These are phyloP conservation scores for Aphaenogaster floridana DNA, from an alignment of 1,140 invertebrate genomes.

Conservation along the genomic window DNA sequence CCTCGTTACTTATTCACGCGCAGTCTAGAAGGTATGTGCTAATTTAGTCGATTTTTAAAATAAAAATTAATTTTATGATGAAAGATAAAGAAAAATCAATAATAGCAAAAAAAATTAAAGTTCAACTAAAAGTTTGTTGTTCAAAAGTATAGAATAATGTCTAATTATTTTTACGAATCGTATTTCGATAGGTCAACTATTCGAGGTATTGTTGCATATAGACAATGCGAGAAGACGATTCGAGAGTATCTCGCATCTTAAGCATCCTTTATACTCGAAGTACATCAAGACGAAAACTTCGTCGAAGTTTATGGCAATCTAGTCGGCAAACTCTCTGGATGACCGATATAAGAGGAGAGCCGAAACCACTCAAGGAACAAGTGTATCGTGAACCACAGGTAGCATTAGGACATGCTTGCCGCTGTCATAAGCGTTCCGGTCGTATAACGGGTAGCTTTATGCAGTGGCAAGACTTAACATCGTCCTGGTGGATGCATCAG, in stretches of 20 bases:
- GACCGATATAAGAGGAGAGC: slow-evolving; percentile 21
- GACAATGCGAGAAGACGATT: slow-evolving; percentile 20
- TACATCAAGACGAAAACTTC: slow-evolving; percentile 71
- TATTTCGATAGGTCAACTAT: not conserved
- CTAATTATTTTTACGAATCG: not conserved
- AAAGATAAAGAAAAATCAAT: not conserved
- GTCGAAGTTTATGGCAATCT: slow-evolving; percentile 62
- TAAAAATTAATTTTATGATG: slow-evolving; percentile 7
- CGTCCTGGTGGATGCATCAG: slow-evolving; percentile 24
- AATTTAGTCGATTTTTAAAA: not conserved
- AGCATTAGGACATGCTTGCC: slow-evolving; percentile 5
- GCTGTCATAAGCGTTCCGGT: slow-evolving; percentile 19
- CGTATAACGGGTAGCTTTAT: slow-evolving; percentile 27
- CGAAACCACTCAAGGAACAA: not conserved
- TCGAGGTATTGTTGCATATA: not conserved
- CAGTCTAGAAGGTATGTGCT: not conserved
- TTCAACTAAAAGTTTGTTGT: not conserved
- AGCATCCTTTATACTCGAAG: slow-evolving; percentile 65
- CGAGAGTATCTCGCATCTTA: slow-evolving; percentile 58
- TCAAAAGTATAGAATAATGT: not conserved
- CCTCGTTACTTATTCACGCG: not conserved
- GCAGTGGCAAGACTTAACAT: slow-evolving; percentile 34
- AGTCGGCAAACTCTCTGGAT: not conserved
- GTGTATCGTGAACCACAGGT: not conserved
- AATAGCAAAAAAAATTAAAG: not conserved